Conservation (phyloP, 1,140 invertebrate species). For the Colletes gigas region DNA sequence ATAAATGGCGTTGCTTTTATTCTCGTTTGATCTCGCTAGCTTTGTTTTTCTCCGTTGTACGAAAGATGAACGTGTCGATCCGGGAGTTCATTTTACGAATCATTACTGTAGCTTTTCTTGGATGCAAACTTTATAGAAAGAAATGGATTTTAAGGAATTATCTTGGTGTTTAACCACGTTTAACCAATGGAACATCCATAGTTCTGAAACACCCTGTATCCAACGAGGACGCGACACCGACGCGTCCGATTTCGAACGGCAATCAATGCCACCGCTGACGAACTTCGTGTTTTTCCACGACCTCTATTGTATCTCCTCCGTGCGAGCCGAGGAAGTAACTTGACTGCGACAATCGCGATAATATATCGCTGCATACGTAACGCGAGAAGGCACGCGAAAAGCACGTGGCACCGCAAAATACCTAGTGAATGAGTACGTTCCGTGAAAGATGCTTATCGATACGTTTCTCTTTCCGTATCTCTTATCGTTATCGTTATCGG, state of each 20-base stretch:
- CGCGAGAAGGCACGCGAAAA: constrained; percentile 2
- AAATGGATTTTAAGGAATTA: too few relatives aligned
- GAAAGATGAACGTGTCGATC: too few relatives aligned
- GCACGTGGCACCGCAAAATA: constrained; percentile 24
- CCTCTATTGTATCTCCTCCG: background rate
- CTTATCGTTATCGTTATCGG: constrained; percentile 27
- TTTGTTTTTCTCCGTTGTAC: too few relatives aligned
- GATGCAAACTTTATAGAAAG: too few relatives aligned
- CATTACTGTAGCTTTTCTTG: too few relatives aligned
- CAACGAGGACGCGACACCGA: background rate
- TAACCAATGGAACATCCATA: too few relatives aligned
- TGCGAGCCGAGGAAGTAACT: background rate
- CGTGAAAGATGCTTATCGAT: background rate
- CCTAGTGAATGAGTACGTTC: constrained; percentile 19
- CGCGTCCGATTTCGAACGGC: background rate
- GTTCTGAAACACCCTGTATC: too few relatives aligned
- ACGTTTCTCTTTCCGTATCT: too few relatives aligned
- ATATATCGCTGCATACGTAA: constrained; percentile 34
- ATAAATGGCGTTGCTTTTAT: too few relatives aligned
- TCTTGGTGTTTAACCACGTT: too few relatives aligned
- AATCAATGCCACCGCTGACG: constrained; percentile 23
- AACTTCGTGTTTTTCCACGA: constrained; percentile 42
- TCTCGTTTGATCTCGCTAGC: too few relatives aligned
- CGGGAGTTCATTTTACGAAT: too few relatives aligned
- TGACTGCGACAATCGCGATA: constrained; percentile 13